A percentile compares a stretch with the other conserved stretches of the same genome.
Conservation (phyloP, 1,140 invertebrate species). For the Zaprionus kolodkinae region DNA sequence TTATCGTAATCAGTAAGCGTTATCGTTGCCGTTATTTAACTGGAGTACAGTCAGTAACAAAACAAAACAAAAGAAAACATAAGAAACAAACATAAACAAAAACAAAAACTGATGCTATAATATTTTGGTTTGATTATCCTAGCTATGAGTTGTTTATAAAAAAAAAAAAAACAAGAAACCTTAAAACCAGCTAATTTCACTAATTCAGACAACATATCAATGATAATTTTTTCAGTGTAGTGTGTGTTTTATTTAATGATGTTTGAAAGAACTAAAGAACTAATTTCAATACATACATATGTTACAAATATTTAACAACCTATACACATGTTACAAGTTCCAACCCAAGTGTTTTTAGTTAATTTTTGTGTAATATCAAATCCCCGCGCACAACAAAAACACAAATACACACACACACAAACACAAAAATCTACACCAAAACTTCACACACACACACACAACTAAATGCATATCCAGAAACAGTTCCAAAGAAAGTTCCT, state of each 20-base stretch:
- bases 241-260: slow-evolving; percentile 75
- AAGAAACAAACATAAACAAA: slow-evolving; percentile 1
- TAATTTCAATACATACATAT: slow-evolving; percentile 47
- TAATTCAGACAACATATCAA: slow-evolving; percentile 61
- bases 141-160: slow-evolving; percentile 63
- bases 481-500: slow-evolving; percentile 11
- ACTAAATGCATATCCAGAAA: slow-evolving; percentile 26
- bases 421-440: slow-evolving; percentile 14
- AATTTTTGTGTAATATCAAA: slow-evolving; percentile 57
- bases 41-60: slow-evolving; percentile 73
- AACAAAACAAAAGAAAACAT: slow-evolving; percentile 25
- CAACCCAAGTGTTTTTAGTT: slow-evolving; percentile 43
- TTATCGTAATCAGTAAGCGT: slow-evolving; percentile 64
- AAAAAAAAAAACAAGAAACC: slow-evolving; percentile 29
- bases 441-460: not conserved
- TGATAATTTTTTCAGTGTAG: slow-evolving; percentile 68
- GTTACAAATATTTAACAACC: slow-evolving; percentile 63
- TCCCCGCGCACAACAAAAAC: slow-evolving; percentile 58
- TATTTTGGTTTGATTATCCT: slow-evolving; percentile 59
- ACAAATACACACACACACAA: slow-evolving; percentile 18
- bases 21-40: slow-evolving; percentile 67
- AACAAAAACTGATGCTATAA: slow-evolving; percentile 26
- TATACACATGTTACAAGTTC: slow-evolving; percentile 82
- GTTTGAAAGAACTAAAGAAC: slow-evolving; percentile 53
- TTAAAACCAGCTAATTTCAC: slow-evolving; percentile 73